phyloP scores from a whole-genome alignment of 2,113 vertebrate genomes.

The Polypterus senegalus region DNA sequence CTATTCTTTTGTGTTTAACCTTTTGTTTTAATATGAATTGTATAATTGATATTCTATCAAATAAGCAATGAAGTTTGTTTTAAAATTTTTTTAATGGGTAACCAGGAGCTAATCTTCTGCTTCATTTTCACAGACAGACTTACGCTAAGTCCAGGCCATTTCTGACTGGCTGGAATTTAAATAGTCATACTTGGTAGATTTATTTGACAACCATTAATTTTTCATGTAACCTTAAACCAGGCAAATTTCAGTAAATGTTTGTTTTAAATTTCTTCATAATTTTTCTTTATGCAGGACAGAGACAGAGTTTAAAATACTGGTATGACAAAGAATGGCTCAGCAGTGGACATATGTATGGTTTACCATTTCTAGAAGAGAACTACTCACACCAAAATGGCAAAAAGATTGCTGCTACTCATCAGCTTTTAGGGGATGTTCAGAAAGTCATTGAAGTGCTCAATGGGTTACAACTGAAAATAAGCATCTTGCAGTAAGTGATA shows the following conservation, averaged over 20 bases:
- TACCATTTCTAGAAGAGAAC: slow-evolving; percentile 84
- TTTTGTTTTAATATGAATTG: too few relatives aligned
- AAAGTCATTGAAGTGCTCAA: slow-evolving; percentile 74
- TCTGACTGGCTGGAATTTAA: too few relatives aligned
- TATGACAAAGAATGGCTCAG: slow-evolving; percentile 82
- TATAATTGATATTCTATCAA: too few relatives aligned
- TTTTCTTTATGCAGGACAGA: slow-evolving; percentile 58
- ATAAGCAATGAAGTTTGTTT: too few relatives aligned
- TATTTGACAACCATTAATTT: too few relatives aligned
- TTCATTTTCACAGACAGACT: too few relatives aligned
- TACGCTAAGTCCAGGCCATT: too few relatives aligned
- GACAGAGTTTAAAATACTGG: slow-evolving; percentile 72
- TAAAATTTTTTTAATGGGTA: too few relatives aligned
- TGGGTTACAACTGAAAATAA: slow-evolving; percentile 85
- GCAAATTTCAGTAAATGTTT: neutral
- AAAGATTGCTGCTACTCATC: slow-evolving; percentile 79
- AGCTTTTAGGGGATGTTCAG: slow-evolving; percentile 77
- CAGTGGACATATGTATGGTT: slow-evolving; percentile 82
- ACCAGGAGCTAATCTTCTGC: too few relatives aligned
- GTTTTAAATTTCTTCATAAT: slow-evolving; percentile 23
- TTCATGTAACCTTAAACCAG: too few relatives aligned
- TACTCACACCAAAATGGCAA: slow-evolving; percentile 83
- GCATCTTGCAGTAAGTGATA: slow-evolving; percentile 75
- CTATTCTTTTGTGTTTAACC: too few relatives aligned
- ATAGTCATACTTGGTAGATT: too few relatives aligned